A percentile compares a stretch with the other conserved stretches of the same genome.
phyloP scores from a whole-genome alignment of 1,140 invertebrate species.

The Galleria mellonella region DNA sequence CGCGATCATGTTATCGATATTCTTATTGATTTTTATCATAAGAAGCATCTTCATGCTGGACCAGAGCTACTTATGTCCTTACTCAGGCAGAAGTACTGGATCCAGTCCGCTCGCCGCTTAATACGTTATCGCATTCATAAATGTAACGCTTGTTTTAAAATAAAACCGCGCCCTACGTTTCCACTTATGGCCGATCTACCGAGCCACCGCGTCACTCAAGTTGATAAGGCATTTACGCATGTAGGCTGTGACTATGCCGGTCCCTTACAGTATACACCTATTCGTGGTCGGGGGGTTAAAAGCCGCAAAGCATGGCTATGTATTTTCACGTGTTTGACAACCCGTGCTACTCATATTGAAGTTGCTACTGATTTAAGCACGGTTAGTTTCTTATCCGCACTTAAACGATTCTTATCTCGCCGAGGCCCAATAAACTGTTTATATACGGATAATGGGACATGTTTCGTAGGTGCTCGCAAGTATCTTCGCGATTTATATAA shows the following conservation, averaged over 20 bases:
- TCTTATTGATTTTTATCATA: conserved; percentile 4
- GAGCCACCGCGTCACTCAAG: conserved; percentile 9
- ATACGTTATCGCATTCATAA: background rate
- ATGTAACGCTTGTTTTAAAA: conserved; percentile 6
- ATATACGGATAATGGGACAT: background rate
- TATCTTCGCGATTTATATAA: background rate
- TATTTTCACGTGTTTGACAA: conserved; percentile 12
- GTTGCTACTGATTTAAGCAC: background rate
- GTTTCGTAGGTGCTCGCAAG: background rate
- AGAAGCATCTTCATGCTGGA: conserved; percentile 3
- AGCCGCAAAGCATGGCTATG: conserved; percentile 33
- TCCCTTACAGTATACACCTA: conserved; percentile 24
- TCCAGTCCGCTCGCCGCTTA: conserved; percentile 6
- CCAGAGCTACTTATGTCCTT: conserved; percentile 4
- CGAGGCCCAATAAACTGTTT: conserved; percentile 2
- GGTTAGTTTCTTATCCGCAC: background rate
- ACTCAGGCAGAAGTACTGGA: conserved; percentile 5
- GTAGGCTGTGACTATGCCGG: conserved; percentile 42
- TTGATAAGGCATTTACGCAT: conserved; percentile 31
- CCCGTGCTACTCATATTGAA: background rate
- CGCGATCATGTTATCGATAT: conserved; percentile 1
- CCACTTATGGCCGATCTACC: conserved; percentile 34
- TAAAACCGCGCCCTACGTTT: background rate
- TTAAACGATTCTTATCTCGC: conserved; percentile 9
- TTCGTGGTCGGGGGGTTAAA: conserved; percentile 5